Evolutionary conservation across 64 coral and sea anemone genomes (phyloP).

Genomic region (Anthopleura sola): DNA sequence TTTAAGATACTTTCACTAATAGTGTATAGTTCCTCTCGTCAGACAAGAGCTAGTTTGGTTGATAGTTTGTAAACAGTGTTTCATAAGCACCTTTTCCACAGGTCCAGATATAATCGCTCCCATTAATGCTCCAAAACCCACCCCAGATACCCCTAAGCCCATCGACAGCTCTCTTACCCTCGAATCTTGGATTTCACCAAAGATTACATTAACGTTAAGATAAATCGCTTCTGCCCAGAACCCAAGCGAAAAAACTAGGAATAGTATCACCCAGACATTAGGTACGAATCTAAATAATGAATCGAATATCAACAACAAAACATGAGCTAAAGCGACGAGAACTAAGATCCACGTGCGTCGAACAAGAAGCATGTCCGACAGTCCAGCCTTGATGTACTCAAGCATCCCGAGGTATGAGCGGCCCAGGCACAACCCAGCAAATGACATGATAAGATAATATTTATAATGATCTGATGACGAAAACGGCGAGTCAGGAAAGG

Average conservation of each 20-base stretch:
- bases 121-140: not conserved
- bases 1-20: too few species aligned
- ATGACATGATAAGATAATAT: conserved; percentile 7
- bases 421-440: not conserved
- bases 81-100: not conserved
- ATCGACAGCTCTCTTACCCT: conserved; percentile 1
- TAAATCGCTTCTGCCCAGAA: not conserved
- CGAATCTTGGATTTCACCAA: not conserved
- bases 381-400: not conserved
- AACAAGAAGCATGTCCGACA: not conserved
- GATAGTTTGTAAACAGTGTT: not conserved
- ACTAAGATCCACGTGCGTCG: not conserved
- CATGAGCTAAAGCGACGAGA: not conserved
- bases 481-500: not conserved
- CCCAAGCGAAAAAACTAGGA: not conserved
- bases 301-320: not conserved
- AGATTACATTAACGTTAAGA: not conserved
- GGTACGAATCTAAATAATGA: not conserved
- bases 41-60: not conserved
- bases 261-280: not conserved
- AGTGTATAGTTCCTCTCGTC: not conserved
- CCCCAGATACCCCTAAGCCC: not conserved
- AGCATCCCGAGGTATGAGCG: not conserved
- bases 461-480: not conserved
- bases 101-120: not conserved